A percentile compares a stretch with the other conserved stretches of the same genome.
Evolutionary conservation across 2,888 invertebrate species (phyloP).

Genomic region (Hecatera dysodea): DNA sequence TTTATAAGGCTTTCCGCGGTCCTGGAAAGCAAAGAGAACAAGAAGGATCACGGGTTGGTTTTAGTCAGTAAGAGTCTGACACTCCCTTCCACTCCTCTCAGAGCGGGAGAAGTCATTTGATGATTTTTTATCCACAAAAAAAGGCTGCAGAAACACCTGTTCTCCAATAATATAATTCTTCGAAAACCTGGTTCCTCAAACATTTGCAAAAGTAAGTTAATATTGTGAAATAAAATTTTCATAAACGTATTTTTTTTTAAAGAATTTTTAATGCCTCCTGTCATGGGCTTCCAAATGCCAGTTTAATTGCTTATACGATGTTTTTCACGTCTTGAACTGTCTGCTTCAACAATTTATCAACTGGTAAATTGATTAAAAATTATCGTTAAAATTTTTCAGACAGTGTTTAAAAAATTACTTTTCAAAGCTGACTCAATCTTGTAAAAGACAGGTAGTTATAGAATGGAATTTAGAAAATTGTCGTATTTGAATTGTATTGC

Average conservation of each 20-base stretch:
- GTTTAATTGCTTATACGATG: constrained; percentile 41
- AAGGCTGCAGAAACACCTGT: constrained; percentile 32
- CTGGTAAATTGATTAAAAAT: constrained; percentile 54
- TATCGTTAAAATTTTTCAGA: constrained; percentile 42
- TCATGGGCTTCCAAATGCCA: constrained; percentile 39
- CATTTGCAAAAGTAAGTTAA: constrained; percentile 24
- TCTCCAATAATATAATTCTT: neutral
- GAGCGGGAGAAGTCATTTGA: no score
- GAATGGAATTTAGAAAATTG: constrained; percentile 13
- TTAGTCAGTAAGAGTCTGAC: no score
- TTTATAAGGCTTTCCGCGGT: no score
- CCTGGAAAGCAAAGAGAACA: no score
- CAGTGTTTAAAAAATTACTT: constrained; percentile 15
- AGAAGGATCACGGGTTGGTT: no score
- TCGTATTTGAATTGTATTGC: constrained; percentile 20
- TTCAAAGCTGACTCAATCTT: constrained; percentile 28
- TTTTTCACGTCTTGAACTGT: constrained; percentile 31
- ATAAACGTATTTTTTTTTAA: constrained; percentile 35
- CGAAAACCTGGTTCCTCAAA: constrained; percentile 8
- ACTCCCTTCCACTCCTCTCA: no score
- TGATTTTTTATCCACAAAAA: no score
- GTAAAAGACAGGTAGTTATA: neutral
- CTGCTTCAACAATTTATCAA: constrained; percentile 17
- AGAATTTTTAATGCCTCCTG: constrained; percentile 24
- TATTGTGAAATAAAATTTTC: constrained; percentile 35